Evolutionary conservation across 2,888 invertebrate genomes (phyloP), one percentile per base, ranked within the genome.

Genomic region (Tetragnatha montana): DNA sequence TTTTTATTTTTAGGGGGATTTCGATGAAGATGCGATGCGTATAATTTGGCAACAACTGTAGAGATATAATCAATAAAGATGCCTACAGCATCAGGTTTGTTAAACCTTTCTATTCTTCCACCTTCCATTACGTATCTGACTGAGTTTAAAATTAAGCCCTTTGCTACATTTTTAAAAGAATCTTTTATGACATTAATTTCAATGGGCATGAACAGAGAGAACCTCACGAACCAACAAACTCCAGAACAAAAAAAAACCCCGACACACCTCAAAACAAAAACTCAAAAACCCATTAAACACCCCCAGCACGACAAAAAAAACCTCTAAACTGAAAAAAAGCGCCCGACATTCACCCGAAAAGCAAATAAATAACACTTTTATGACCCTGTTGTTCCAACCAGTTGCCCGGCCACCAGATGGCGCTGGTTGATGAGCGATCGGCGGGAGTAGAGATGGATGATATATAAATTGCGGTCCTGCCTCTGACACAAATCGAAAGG

Each of bases 391-490:
- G 19, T 47, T 50, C 82, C 82, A 50, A 80, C 80, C 68, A 80
- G 80, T 83, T 83, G 71, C 68, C 69, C 19, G 69, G 69, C 12
- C 88, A 49, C 69, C 83, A 88, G 88, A 88, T 88, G 88, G 88
- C 88, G 73, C 73, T 88, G 73, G 22, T 35, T 21, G 76, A 22
- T 79, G 74, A 86, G 80, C 79, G 80, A 80, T 76, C 76, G 51
- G 73, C 76, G 81, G 78, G 35, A 35, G n/a, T n/a, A n/a, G 87
- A 89, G 88, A 89, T 89, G 88, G 88, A 89, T 89, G 88, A 89
- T 89, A 89, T 89, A 89, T 89, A 89, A 89, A 89, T 89, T 89
- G 88, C 88, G 84, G 88, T 84, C 84, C 88, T 89, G 88, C 71
- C 80, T 47, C 60, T 89, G 88, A 89, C 88, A 89, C 88, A 88